A percentile compares a stretch with the other conserved stretches of the same genome.
Conservation (phyloP, 64 coral and sea anemone species). For the Stichodactyla mertensii region DNA sequence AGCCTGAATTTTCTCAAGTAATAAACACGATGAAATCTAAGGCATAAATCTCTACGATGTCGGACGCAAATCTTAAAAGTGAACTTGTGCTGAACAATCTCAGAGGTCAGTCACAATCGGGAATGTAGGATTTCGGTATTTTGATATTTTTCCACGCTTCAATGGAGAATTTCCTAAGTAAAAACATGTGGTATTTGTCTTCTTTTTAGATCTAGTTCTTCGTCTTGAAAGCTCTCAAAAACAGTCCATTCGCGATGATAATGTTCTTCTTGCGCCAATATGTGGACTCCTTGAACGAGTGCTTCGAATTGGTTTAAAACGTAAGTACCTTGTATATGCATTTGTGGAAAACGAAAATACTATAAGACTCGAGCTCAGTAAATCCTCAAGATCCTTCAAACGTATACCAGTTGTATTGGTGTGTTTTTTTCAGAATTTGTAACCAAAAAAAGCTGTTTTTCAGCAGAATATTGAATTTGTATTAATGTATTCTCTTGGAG, state of each 20-base stretch:
- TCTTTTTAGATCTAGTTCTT: conserved; percentile 21
- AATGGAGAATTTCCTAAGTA: conserved; percentile 26
- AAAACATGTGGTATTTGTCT: neutral
- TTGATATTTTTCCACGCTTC: conserved; percentile 22
- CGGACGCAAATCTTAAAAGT: conserved; percentile 19
- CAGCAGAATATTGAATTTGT: neutral
- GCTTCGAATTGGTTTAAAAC: conserved; percentile 43
- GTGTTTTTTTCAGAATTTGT: neutral
- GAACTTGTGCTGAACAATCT: conserved; percentile 35
- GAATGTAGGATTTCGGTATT: neutral
- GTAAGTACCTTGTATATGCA: conserved; percentile 12
- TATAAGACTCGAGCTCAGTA: conserved; percentile 6
- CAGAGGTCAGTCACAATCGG: conserved; percentile 16
- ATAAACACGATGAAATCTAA: neutral
- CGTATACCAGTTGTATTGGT: neutral
- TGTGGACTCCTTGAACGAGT: conserved; percentile 41
- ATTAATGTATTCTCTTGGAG: neutral
- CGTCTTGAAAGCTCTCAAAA: conserved; percentile 55
- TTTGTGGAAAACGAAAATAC: too few species aligned
- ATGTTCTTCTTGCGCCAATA: conserved; percentile 22
- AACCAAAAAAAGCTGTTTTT: neutral
- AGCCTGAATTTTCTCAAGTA: neutral
- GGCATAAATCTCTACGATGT: neutral
- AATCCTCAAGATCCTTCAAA: neutral
- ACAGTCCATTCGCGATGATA: conserved; percentile 46